These are phyloP conservation scores for Phoeniculus purpureus DNA, from an alignment of 2,797 vertebrate genomes.

Conservation along the genomic window DNA sequence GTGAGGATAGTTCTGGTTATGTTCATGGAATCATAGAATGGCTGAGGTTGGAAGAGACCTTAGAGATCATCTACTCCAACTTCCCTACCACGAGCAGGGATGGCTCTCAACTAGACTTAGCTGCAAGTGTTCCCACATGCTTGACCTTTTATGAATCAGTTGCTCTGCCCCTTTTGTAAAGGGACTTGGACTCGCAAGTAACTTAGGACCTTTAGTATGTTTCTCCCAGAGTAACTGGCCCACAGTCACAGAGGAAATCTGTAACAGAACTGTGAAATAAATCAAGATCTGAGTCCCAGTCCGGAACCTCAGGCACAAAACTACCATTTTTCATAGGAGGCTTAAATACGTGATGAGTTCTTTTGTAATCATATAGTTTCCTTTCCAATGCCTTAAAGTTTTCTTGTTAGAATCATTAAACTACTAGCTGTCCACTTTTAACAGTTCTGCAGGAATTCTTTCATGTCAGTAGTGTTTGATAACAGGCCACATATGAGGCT, in stretches of 20 bases:
- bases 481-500: constrained; percentile 40
- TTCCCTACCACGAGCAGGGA: no score
- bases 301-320: constrained; percentile 52
- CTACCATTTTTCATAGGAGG: constrained; percentile 57
- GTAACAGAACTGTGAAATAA: constrained; percentile 66
- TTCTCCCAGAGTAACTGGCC: constrained; percentile 52
- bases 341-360: constrained; percentile 70
- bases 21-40: neutral
- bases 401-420: constrained; percentile 47
- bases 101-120: no score
- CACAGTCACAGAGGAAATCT: constrained; percentile 56
- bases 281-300: constrained; percentile 56
- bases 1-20: neutral
- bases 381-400: constrained; percentile 52
- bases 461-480: constrained; percentile 60
- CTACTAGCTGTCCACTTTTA: constrained; percentile 51
- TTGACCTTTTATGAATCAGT: neutral
- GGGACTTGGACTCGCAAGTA: neutral
- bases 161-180: constrained; percentile 18
- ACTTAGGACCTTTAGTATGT: constrained; percentile 41
- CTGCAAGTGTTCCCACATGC: neutral
- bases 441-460: constrained; percentile 58
- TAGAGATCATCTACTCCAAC: no score
- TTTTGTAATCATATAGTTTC: constrained; percentile 67
- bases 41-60: no score